phyloP scores from a whole-genome alignment of 2,113 vertebrate species.

The Ophiodon elongatus region DNA sequence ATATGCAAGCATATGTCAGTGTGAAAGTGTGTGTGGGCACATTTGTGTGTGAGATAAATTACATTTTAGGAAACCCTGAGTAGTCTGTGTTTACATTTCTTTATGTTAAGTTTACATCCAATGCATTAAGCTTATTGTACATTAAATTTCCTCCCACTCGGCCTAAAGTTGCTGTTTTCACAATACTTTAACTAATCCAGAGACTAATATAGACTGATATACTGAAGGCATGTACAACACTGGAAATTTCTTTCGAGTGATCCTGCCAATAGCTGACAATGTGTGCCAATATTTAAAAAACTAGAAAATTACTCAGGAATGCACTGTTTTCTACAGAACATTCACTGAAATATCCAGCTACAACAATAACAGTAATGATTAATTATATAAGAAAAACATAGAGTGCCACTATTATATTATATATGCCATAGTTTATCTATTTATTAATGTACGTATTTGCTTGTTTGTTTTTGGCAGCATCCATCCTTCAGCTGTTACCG shows the following conservation, averaged over 20 bases:
- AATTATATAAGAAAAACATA: not conserved
- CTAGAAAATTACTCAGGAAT: slow-evolving; percentile 6
- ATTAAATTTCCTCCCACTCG: slow-evolving; percentile 33
- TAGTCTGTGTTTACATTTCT: slow-evolving; percentile 64
- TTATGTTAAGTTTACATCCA: slow-evolving; percentile 58
- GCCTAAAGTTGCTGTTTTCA: slow-evolving; percentile 26
- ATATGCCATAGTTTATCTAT: not conserved
- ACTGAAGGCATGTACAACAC: slow-evolving; percentile 11
- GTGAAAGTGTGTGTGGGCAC: slow-evolving; percentile 35
- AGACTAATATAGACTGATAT: slow-evolving; percentile 21
- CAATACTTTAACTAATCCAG: slow-evolving; percentile 26
- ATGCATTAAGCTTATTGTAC: slow-evolving; percentile 42
- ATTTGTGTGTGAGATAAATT: slow-evolving; percentile 45
- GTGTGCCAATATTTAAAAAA: slow-evolving; percentile 8
- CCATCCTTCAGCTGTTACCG: slow-evolving; percentile 8
- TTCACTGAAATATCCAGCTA: not conserved
- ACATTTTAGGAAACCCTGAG: slow-evolving; percentile 44
- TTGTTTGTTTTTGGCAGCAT: slow-evolving; percentile 3
- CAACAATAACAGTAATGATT: not conserved
- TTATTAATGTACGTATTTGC: slow-evolving; percentile 19
- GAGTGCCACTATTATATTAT: not conserved
- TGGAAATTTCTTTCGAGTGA: slow-evolving; percentile 4
- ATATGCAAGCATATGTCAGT: slow-evolving; percentile 31
- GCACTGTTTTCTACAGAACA: not conserved
- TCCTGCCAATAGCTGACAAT: slow-evolving; percentile 13